Base-by-base conservation (phyloP, 2,888 invertebrate species). In the Allacma fusca region DNA sequence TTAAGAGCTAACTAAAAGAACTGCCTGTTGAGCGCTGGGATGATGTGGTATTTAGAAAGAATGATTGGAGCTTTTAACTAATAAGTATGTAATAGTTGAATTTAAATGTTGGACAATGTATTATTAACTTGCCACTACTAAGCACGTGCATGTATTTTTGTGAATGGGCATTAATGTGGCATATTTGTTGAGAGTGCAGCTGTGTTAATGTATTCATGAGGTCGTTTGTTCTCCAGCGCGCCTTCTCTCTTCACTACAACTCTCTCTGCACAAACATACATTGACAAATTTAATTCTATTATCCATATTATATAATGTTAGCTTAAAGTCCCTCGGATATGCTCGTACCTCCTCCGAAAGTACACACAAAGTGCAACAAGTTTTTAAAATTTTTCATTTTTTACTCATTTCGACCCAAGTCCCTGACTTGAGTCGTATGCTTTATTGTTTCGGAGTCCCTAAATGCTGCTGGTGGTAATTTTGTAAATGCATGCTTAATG, bases 401-500 rank as follows among this genome's bases (percentile, higher is more conserved):
- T 74, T 64, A 50, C 43, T 19, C 12, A 29, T 65, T 65, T 4
- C 64, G 26, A 21, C 62, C 34, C 28, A 40, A 21, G 21, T 19
- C 71, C 62, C 21, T 34, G 59, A 29, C 28, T 23, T 62, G 34
- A 19, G 24, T 70, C 26, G 4, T n/a, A 34, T 59, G 23, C 72
- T 59, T 71, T 62, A 62, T 24, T 72, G 57, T 71, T 72, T 57
- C 50, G 19, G n/a, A 50, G 50, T 50, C n/a, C 50, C 50, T 50
- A 70, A 70, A 43, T 70, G 70, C n/a, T 62, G 62, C 13, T 62
- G 62, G 40, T 70, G 43, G 76, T 76, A 76, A 76, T 76, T 76
- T 76, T 76, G 57, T 69, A 76, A 76, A 76, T 76, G 76, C 76
- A 76, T 75, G 76, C 59, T 76, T 76, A 76, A 76, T 76, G 76